Evolutionary conservation across 2,888 invertebrate species (phyloP), one percentile per base, ranked within the genome.

Genomic region (Drosophila leonis): DNA sequence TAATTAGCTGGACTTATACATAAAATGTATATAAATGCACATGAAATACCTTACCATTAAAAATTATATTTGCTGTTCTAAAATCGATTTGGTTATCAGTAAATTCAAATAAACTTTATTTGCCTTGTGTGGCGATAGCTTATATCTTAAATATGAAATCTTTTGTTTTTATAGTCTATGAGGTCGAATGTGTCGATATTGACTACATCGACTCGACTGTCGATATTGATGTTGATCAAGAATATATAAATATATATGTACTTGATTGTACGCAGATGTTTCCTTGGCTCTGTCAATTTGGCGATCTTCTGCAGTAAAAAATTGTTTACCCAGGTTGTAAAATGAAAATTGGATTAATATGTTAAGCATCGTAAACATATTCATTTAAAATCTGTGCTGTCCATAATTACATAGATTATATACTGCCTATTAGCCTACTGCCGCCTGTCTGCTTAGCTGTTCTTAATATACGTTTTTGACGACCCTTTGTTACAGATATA

Each of bases 331-430:
- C 48, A 31, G 31, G 12, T 12, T 18, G 48, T 49, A 31, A 49
- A 49, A 31, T 29, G 12, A 29, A 31, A 49, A 49, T 49, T 31
- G n/a, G 29, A 49, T 49, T 31, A 49, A 31, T 48, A n/a, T 48
- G 48, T 48, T 29, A 48, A 6, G 18, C 20, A 20, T 12, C 42
- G 20, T 42, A 20, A 48, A 12, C 48, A 29, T n/a, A 29, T 48
- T 29, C 10, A 10, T n/a, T 48, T 2, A 29, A 29, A 29, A 48
- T 48, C 46, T 5, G 27, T 2, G 46, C 27, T 9, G 15, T 27
- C 5, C 10, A 29, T n/a, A 27, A n/a, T n/a, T 29, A 29, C 48
- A 48, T 29, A n/a, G 29, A 48, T 29, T 48, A 48, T 46, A 46
- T 46, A 27, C 41, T 4, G 18, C 6, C 41, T 24, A 6, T 20